Evolutionary conservation across 1,140 invertebrate genomes (phyloP).

Genomic region (Eupristina koningsbergeri): DNA sequence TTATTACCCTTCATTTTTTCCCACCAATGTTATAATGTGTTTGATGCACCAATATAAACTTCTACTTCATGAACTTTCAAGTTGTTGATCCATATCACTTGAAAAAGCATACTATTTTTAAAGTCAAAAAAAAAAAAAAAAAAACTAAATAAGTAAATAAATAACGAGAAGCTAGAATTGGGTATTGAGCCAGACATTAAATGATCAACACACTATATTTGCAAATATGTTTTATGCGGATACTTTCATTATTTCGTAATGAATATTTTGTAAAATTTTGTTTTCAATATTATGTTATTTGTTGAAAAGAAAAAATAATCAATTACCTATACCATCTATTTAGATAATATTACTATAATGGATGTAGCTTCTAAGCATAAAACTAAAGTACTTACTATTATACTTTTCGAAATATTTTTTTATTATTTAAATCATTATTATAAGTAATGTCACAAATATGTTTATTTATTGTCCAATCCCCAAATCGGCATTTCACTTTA

Average conservation of each 20-base stretch:
- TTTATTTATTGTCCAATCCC: background rate
- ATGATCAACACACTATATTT: constrained; percentile 10
- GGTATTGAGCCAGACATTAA: constrained; percentile 3
- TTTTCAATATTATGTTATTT: no score
- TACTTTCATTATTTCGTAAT: background rate
- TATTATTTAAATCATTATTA: no score
- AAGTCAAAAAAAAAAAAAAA: no score
- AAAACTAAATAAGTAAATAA: constrained; percentile 4
- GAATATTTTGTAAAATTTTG: no score
- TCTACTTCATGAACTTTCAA: background rate
- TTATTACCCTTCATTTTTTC: background rate
- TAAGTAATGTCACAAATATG: no score
- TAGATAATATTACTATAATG: no score
- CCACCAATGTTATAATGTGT: background rate
- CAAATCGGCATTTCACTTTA: background rate
- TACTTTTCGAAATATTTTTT: no score
- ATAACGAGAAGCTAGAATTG: background rate
- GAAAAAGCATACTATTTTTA: constrained; percentile 8
- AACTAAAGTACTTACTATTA: no score
- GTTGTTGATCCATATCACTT: background rate
- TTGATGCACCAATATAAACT: constrained; percentile 1
- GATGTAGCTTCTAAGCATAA: no score
- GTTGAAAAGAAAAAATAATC: no score
- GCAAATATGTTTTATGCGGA: background rate
- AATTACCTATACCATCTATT: no score